Base-by-base conservation (phyloP, 53 echinoderm and acorn worm species). In the Pentamera pediparva region DNA sequence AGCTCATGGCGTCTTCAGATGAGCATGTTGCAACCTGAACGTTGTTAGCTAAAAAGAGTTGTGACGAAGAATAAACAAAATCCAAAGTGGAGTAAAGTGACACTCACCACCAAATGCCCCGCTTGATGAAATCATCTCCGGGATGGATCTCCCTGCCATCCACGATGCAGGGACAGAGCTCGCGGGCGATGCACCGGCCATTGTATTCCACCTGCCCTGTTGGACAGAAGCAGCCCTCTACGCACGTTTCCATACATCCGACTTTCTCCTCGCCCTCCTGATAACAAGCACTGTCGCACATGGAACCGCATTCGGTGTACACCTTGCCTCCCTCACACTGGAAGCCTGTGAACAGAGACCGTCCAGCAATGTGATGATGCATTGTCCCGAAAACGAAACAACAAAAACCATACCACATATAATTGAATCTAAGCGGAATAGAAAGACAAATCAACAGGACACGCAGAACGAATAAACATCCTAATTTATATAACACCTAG, bases 161-260 rank as follows among this genome's bases (percentile, higher is more conserved):
- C 19, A 79, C 55, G 21, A 59, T 39, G 37, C 93, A 93, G 24
- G 84, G 89, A 58, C 93, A 93, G 1, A 15, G 36, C 5, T 81
- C 39, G 4, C 17, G 51, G 3, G 34, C 38, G 0, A 90, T 69
- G 50, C 93, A 93, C 20, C 77, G 6, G 3, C 82, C 87, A 0
- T 70, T 9, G 6, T 41, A 39, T 34, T 70, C 59, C 32, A 84
- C 62, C 28, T n/a, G 78, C 2, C 82, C 85, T 2, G 48, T 33
- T 0, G 87, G 90, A 64, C 94, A 94, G 72, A 79, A 76, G 71
- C 94, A 94, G 3, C 90, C 87, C 62, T 94, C 94, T 15, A 90
- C 79, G 39, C 92, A 92, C 0, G 78, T 75, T 51, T 80, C 54
- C 28, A 83, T 70, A 32, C 80, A 77, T 10, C 67, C 83, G 0